Conservation (phyloP, 2,888 invertebrate genomes). For the Drosophila atroscutellata region DNA sequence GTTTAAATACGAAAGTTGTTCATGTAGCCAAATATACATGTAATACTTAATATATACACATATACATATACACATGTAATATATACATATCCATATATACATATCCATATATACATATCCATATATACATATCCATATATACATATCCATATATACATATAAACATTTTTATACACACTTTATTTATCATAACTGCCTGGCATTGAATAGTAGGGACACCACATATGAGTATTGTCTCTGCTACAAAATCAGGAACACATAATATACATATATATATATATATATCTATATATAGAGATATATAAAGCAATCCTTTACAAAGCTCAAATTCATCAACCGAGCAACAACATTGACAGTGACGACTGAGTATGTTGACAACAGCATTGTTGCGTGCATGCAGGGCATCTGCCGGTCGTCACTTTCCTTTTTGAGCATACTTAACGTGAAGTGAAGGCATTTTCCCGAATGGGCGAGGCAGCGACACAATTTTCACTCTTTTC, state of each 20-base stretch:
- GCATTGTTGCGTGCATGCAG: neutral
- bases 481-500: slow-evolving; percentile 57
- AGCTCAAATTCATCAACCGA: neutral
- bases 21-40: too few species aligned
- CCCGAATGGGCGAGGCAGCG: slow-evolving; percentile 29
- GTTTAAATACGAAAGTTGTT: too few species aligned
- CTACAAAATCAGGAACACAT: neutral
- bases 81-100: too few species aligned
- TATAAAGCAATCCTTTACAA: neutral
- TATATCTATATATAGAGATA: neutral
- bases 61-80: too few species aligned
- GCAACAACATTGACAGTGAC: neutral
- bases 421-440: neutral
- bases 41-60: too few species aligned
- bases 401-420: neutral
- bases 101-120: too few species aligned
- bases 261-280: neutral
- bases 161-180: too few species aligned
- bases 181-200: too few species aligned
- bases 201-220: neutral
- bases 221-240: neutral
- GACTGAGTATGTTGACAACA: neutral
- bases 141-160: too few species aligned
- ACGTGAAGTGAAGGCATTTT: slow-evolving; percentile 15
- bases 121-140: too few species aligned